phyloP scores from a whole-genome alignment of 2,797 vertebrate species.

The Cyclura pinguis region DNA sequence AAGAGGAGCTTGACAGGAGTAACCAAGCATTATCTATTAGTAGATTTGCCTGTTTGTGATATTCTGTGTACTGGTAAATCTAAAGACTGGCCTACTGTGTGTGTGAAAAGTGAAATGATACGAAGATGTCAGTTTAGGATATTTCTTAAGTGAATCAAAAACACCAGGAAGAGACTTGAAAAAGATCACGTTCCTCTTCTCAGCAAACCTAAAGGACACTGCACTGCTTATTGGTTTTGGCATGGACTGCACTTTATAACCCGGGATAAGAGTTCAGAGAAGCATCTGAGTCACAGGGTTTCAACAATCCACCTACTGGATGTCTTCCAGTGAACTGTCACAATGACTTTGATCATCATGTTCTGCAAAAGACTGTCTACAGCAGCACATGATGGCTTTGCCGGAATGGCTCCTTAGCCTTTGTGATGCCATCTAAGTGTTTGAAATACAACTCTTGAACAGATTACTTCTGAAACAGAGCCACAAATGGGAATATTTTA shows the following conservation, averaged over 20 bases:
- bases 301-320: neutral
- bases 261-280: neutral
- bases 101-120: neutral
- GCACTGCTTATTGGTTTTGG: accelerated
- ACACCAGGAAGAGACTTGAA: slow-evolving; percentile 20
- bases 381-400: slow-evolving; percentile 24
- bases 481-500: neutral
- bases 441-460: neutral
- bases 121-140: neutral
- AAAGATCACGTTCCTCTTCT: neutral
- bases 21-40: no score
- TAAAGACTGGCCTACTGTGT: no score
- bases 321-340: neutral
- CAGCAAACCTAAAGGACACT: no score
- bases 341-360: slow-evolving; percentile 14
- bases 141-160: neutral
- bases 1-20: no score
- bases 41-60: no score
- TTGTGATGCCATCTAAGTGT: neutral
- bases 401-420: neutral
- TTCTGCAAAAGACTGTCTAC: slow-evolving; percentile 1
- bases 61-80: no score
- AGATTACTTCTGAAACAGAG: neutral
- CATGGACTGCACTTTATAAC: neutral
- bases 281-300: accelerated